Conservation (phyloP, 2,113 vertebrate species). For the Anser brachyrhynchus region DNA sequence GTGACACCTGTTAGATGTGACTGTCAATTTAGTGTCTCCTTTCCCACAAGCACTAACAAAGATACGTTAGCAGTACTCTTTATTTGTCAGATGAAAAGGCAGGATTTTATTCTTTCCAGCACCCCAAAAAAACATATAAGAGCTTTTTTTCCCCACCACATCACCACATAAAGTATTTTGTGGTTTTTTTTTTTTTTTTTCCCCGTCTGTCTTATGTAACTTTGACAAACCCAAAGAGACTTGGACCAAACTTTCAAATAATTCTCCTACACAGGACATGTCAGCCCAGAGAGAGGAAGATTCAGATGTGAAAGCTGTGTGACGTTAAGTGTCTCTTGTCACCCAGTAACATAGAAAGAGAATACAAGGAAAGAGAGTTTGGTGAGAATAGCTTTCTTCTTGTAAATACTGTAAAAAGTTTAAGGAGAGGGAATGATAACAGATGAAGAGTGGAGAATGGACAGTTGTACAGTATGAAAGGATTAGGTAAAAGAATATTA, state of each 20-base stretch:
- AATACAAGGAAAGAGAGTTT: neutral
- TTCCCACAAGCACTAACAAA: neutral
- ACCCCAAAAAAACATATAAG: neutral
- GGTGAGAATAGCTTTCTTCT: neutral
- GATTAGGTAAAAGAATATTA: neutral
- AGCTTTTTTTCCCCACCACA: rapidly evolving
- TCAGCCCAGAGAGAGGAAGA: neutral
- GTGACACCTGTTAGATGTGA: neutral
- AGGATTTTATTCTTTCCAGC: neutral
- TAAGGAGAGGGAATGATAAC: neutral
- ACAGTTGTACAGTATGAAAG: neutral
- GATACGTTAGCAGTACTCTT: neutral
- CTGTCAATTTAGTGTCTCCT: neutral
- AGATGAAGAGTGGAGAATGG: neutral
- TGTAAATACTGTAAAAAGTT: neutral
- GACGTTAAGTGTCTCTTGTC: neutral
- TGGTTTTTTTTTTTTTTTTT: neutral
- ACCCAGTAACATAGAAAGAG: neutral
- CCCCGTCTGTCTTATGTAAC: neutral
- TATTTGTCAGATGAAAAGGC: neutral
- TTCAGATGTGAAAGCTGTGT: neutral
- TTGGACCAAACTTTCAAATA: neutral
- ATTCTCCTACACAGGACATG: neutral
- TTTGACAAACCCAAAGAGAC: neutral
- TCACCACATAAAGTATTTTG: neutral